Evolutionary conservation across 1,140 invertebrate genomes (phyloP), one percentile per base, ranked within the genome.

Genomic region (Zaprionus capensis): DNA sequence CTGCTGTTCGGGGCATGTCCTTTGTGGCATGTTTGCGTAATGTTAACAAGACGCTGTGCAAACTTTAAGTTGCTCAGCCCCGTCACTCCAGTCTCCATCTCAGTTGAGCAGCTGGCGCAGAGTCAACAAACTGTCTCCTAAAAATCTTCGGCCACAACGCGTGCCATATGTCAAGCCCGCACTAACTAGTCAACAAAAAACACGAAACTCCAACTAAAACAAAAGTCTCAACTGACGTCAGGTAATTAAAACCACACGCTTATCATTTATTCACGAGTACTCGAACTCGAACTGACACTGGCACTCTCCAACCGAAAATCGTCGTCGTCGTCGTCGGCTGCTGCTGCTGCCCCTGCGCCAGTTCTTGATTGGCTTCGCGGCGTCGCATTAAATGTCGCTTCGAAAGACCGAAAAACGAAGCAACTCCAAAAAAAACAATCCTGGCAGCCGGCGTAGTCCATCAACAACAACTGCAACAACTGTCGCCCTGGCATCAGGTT

Each of bases 311-410:
- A 76, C 55, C 66, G 28, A 74, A 80, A 73, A 77, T 68, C 71
- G 24, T 5, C 66, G 65, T 17, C 66, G 20, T 57, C 58, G 49
- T 51, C 20, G 12, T 41, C 22, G 31, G 55, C 74, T 74, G 75
- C 84, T 81, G 75, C 75, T 67, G 63, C 70, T 74, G 72, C 79
- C 75, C 76, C 53, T 44, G 76, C 64, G 70, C 72, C 81, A 63
- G 90, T 74, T 90, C 84, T 92, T 92, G 81, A 87, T 91, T 86
- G 91, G 91, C 91, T 92, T 88, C 85, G 76, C 79, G 79, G 63
- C 71, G 14, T 11, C 68, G 71, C 76, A 67, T 77, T 74, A 68
- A 74, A 64, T 78, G 65, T 69, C 75, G 44, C 51, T 15, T 31
- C 51, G 20, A 61, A 71, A 65, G 59, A 62, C 14, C 1, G 2